Percentiles rank a stretch among this genome's conserved stretches.
These are phyloP conservation scores for Leptopilina drosophilae DNA, from an alignment of 2,888 invertebrate species.

Conservation along the genomic window DNA sequence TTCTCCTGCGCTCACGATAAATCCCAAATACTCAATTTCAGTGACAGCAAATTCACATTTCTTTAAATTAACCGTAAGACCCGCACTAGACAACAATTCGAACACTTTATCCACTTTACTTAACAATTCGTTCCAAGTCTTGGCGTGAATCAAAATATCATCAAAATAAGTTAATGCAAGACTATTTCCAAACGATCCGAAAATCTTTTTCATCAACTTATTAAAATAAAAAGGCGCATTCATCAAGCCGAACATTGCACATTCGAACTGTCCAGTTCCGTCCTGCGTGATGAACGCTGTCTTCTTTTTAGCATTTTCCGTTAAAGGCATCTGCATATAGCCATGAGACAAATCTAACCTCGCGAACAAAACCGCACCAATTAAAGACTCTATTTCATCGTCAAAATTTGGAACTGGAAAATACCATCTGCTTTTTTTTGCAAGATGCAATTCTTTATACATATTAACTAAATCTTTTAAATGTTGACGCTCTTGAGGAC, in stretches of 20 bases:
- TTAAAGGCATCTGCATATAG: conserved; percentile 54
- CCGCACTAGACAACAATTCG: conserved; percentile 52
- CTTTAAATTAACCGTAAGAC: conserved; percentile 61
- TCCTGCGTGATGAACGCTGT: conserved; percentile 67
- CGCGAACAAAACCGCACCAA: conserved; percentile 45
- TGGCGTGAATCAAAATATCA: conserved; percentile 62
- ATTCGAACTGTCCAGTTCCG: conserved; percentile 63
- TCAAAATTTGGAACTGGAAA: conserved; percentile 56
- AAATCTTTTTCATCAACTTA: conserved; percentile 59
- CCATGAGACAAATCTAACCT: conserved; percentile 45
- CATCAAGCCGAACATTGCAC: conserved; percentile 65
- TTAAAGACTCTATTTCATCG: conserved; percentile 52
- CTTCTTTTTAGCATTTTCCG: conserved; percentile 51
- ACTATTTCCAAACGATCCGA: conserved; percentile 53
- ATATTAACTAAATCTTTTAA: neutral
- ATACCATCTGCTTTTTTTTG: conserved; percentile 52
- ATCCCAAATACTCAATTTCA: conserved; percentile 64
- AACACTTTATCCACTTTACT: conserved; percentile 57
- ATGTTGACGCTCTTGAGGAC: neutral
- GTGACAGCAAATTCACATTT: conserved; percentile 62
- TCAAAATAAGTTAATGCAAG: conserved; percentile 64
- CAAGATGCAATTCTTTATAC: neutral
- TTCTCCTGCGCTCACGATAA: conserved; percentile 44
- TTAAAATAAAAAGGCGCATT: conserved; percentile 66
- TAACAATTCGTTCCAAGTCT: conserved; percentile 58